A percentile compares a stretch with the other conserved stretches of the same genome.
These are phyloP conservation scores for Eupeodes corollae DNA, from an alignment of 1,140 invertebrate genomes.

Conservation along the genomic window DNA sequence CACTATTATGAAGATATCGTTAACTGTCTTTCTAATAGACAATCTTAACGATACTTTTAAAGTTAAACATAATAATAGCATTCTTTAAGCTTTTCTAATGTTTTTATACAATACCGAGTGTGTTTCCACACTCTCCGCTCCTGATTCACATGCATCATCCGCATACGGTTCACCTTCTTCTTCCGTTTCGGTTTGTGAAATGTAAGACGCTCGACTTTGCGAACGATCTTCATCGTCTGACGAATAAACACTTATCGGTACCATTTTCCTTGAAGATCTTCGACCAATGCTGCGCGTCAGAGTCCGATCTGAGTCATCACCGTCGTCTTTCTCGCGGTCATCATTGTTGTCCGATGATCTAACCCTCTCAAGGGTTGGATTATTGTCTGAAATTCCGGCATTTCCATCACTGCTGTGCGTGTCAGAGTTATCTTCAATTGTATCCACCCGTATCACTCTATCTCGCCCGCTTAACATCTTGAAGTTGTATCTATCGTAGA, in stretches of 20 bases:
- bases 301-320: slow-evolving; percentile 31
- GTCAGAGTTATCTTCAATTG: slow-evolving; percentile 34
- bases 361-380: slow-evolving; percentile 3
- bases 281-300: slow-evolving; percentile 21
- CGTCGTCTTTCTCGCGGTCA: slow-evolving; percentile 4
- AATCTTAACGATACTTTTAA: neutral
- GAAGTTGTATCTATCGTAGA: slow-evolving; percentile 35
- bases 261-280: slow-evolving; percentile 13
- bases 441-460: slow-evolving; percentile 29
- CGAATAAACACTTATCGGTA: slow-evolving; percentile 13
- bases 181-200: slow-evolving; percentile 20
- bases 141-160: slow-evolving; percentile 69
- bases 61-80: neutral
- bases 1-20: too few species aligned
- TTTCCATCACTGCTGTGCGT: neutral
- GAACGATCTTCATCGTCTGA: slow-evolving; percentile 19
- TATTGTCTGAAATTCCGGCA: slow-evolving; percentile 1
- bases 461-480: slow-evolving; percentile 24
- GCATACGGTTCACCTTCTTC: slow-evolving; percentile 55
- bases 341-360: too few species aligned
- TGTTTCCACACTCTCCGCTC: slow-evolving; percentile 70
- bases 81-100: slow-evolving; percentile 39
- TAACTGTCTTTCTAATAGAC: too few species aligned
- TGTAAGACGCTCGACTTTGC: slow-evolving; percentile 24
- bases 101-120: slow-evolving; percentile 67